Percentiles rank a stretch among this genome's conserved stretches.
Conservation (phyloP, 2,888 invertebrate species). For the Blastobasis lacticolella region DNA sequence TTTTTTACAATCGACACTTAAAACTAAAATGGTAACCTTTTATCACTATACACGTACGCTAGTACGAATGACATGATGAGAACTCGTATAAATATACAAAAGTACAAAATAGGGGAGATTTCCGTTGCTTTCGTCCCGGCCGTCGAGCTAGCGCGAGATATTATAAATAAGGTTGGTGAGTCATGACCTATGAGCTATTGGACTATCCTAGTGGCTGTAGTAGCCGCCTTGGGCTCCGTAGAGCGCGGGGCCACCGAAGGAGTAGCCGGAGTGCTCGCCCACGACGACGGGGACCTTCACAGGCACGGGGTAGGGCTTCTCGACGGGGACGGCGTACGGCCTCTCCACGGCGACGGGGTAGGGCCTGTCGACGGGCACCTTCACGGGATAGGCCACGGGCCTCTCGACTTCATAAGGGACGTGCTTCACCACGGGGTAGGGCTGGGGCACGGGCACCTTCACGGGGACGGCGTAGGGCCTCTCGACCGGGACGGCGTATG, state of each 20-base stretch:
- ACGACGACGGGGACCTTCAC: constrained; percentile 66
- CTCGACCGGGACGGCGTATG: constrained; percentile 71
- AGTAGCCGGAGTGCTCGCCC: constrained; percentile 33
- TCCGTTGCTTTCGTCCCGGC: constrained; percentile 64
- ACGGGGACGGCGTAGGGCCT: constrained; percentile 70
- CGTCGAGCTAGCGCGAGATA: constrained; percentile 38
- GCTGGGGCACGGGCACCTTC: constrained; percentile 74
- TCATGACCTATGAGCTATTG: constrained; percentile 37
- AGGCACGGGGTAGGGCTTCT: constrained; percentile 74
- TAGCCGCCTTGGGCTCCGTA: constrained; percentile 19
- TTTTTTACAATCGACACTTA: constrained; percentile 59
- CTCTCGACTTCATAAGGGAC: constrained; percentile 76
- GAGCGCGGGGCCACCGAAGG: constrained; percentile 12
- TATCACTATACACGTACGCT: constrained; percentile 66
- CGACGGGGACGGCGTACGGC: constrained; percentile 61
- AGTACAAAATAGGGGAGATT: constrained; percentile 50
- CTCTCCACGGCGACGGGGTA: constrained; percentile 74
- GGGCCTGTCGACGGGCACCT: constrained; percentile 79
- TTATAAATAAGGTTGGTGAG: constrained; percentile 47
- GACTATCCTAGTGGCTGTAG: constrained; percentile 50
- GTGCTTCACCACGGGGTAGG: constrained; percentile 79
- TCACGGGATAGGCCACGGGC: constrained; percentile 77
- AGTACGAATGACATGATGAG: constrained; percentile 47
- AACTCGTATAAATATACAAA: constrained; percentile 54
- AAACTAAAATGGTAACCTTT: constrained; percentile 66